Conservation (phyloP, 1,140 invertebrate genomes). For the Drosophila bipectinata region DNA sequence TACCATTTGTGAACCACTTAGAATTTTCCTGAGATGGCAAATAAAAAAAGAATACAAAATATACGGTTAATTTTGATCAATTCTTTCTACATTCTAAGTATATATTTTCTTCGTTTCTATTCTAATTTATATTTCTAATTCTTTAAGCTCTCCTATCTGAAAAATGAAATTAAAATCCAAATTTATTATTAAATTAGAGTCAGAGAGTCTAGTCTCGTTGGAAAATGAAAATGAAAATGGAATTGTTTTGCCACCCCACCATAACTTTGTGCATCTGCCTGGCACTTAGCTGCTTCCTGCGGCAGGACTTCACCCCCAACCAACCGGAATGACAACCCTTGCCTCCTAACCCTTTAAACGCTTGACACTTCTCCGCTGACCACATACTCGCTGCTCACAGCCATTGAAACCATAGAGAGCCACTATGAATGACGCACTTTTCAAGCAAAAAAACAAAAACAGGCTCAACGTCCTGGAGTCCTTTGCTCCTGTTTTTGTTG, state of each 20-base stretch:
- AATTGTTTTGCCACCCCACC: conserved; percentile 8
- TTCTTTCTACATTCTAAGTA: no score
- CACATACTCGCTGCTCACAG: conserved; percentile 43
- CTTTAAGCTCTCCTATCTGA: background rate
- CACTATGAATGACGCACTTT: conserved; percentile 53
- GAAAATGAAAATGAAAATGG: background rate
- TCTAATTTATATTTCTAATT: background rate
- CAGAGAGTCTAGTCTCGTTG: background rate
- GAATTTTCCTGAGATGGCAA: no score
- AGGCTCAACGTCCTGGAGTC: background rate
- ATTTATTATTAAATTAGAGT: background rate
- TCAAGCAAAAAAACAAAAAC: conserved; percentile 6
- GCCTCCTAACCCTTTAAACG: conserved; percentile 67
- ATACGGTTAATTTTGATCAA: no score
- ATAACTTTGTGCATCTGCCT: conserved; percentile 25
- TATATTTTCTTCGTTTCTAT: no score
- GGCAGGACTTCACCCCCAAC: conserved; percentile 31
- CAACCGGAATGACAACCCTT: conserved; percentile 49
- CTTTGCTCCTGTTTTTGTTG: conserved; percentile 38
- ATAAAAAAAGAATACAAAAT: no score
- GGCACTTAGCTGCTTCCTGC: conserved; percentile 43
- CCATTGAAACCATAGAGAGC: conserved; percentile 6
- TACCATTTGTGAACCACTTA: no score
- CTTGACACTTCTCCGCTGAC: conserved; percentile 71
- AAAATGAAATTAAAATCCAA: background rate